A percentile compares a stretch with the other conserved stretches of the same genome.
phyloP scores from a whole-genome alignment of 30 jellyfish, hydroid and myxozoan species.

The Pelagia noctiluca region DNA sequence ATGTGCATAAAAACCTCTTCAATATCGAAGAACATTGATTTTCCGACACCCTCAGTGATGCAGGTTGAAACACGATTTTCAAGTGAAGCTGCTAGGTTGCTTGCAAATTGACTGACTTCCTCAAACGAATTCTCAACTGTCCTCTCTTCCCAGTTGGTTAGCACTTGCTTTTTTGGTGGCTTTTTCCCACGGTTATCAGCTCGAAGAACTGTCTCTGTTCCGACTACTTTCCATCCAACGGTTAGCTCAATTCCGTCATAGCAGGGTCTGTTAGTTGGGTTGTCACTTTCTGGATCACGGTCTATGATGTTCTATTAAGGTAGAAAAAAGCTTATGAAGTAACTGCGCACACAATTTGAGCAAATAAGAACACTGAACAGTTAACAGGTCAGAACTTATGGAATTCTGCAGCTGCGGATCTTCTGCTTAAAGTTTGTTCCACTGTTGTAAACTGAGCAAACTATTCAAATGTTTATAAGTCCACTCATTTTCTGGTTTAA shows the following conservation, averaged over 20 bases:
- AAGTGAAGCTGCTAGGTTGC: background rate
- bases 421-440: too few relatives aligned
- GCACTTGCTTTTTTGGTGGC: constrained; percentile 16
- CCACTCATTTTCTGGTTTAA: background rate
- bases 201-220: background rate
- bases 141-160: constrained; percentile 28
- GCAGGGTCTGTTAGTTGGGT: background rate
- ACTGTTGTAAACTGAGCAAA: background rate
- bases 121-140: background rate
- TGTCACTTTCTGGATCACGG: background rate
- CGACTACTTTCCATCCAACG: background rate
- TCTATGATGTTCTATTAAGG: background rate
- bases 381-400: too few relatives aligned
- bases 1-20: background rate
- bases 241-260: background rate
- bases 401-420: too few relatives aligned
- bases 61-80: background rate
- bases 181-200: background rate
- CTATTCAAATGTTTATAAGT: too few relatives aligned
- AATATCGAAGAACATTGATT: background rate
- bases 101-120: constrained; percentile 10
- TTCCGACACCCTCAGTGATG: background rate
- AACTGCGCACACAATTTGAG: too few relatives aligned
- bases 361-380: too few relatives aligned
- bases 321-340: background rate